phyloP scores from a whole-genome alignment of 2,113 vertebrate genomes.

The Vireo altiloquus region DNA sequence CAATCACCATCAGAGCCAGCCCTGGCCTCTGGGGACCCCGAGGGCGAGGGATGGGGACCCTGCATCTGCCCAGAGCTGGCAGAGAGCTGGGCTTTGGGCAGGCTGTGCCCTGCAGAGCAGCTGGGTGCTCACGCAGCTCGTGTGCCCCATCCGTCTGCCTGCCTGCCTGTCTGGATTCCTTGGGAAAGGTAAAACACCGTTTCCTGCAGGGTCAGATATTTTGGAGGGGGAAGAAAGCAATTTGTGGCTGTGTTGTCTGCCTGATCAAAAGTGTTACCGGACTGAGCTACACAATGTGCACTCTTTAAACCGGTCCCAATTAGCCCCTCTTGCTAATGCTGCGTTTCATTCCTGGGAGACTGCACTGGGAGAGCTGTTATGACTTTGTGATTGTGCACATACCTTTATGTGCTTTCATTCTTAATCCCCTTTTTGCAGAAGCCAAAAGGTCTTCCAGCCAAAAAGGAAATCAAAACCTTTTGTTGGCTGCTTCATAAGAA shows the following conservation, averaged over 20 bases:
- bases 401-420: conserved; percentile 73
- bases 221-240: conserved; percentile 65
- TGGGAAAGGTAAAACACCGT: conserved; percentile 32
- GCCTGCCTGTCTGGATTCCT: conserved; percentile 14
- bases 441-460: conserved; percentile 74
- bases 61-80: background rate
- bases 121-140: background rate
- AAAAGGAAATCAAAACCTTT: conserved; percentile 76
- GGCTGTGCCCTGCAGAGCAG: background rate
- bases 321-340: conserved; percentile 65
- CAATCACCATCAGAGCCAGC: background rate
- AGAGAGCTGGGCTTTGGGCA: background rate
- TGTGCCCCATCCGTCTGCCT: background rate
- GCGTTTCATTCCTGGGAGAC: conserved; percentile 67
- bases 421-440: conserved; percentile 72
- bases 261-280: conserved; percentile 69
- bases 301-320: conserved; percentile 65
- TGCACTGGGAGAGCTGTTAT: conserved; percentile 66
- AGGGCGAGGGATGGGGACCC: background rate
- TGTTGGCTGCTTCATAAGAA: conserved; percentile 71
- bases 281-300: conserved; percentile 60
- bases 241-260: conserved; percentile 65
- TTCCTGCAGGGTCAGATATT: conserved; percentile 53
- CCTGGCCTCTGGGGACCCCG: no score
- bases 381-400: conserved; percentile 71